phyloP scores from a whole-genome alignment of 2,888 invertebrate species.

The Isotomurus palustris region DNA sequence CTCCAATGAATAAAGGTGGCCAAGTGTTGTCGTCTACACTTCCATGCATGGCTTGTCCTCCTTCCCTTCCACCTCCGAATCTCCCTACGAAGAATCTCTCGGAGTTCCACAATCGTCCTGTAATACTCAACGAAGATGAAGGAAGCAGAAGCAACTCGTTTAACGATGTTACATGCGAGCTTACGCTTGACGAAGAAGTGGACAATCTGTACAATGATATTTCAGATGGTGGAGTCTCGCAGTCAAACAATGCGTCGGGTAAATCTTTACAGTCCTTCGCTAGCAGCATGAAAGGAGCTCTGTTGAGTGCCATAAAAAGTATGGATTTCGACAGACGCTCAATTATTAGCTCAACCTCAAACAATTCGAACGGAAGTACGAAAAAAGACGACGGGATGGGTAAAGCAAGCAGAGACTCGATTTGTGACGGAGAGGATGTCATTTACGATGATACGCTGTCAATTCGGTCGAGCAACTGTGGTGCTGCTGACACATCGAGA shows the following conservation, averaged over 20 bases:
- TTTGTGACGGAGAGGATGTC: conserved; percentile 12
- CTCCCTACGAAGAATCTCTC: conserved; percentile 32
- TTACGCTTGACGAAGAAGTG: conserved; percentile 25
- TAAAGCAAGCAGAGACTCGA: no score
- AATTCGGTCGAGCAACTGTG: conserved; percentile 31
- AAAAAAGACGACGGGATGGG: background rate
- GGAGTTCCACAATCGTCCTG: conserved; percentile 33
- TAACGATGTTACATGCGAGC: background rate
- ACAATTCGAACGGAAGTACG: conserved; percentile 16
- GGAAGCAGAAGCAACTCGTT: background rate
- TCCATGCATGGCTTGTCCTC: conserved; percentile 32
- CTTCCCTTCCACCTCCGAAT: conserved; percentile 35
- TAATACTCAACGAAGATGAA: conserved; percentile 29
- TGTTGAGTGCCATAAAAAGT: conserved; percentile 24
- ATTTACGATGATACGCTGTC: conserved; percentile 45
- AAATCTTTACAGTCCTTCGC: conserved; percentile 20
- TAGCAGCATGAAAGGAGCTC: conserved; percentile 26
- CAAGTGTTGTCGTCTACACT: conserved; percentile 29
- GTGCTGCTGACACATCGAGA: conserved; percentile 1
- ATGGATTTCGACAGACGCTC: conserved; percentile 24
- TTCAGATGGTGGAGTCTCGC: background rate
- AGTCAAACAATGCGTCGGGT: background rate
- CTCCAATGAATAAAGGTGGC: conserved; percentile 1
- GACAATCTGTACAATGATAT: conserved; percentile 42
- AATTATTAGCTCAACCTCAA: conserved; percentile 7